phyloP scores from a whole-genome alignment of 1,140 invertebrate genomes.

The Penaeus indicus region DNA sequence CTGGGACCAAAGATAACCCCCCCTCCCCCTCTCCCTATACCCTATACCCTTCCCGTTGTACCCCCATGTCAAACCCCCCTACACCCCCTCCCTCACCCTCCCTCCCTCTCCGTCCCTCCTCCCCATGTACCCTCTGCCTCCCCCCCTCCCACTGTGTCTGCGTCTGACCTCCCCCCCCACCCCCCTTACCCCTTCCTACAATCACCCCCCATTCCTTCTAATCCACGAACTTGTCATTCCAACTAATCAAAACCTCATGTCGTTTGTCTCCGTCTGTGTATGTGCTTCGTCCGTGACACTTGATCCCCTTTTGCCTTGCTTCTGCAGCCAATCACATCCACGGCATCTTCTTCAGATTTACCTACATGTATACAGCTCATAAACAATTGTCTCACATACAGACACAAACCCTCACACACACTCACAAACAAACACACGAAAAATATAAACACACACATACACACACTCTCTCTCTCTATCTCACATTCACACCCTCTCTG shows the following conservation, averaged over 20 bases:
- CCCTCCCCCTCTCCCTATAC: not conserved
- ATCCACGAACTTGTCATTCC: not conserved
- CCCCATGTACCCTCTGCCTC: not conserved
- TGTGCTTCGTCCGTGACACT: not conserved
- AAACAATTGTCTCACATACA: no score
- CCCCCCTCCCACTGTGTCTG: not conserved
- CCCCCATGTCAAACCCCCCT: not conserved
- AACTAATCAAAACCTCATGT: not conserved
- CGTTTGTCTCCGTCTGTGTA: conserved; percentile 7
- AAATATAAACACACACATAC: no score
- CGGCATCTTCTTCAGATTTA: no score
- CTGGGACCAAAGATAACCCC: conserved; percentile 23
- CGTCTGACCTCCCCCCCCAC: not conserved
- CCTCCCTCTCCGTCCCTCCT: conserved; percentile 4
- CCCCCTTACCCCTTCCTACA: not conserved
- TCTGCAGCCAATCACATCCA: not conserved
- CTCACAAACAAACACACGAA: no score
- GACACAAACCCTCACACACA: no score
- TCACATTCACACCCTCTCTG: no score
- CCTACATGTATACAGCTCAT: no score
- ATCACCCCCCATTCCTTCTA: not conserved
- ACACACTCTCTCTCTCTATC: no score
- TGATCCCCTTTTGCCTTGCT: not conserved
- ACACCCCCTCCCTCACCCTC: not conserved
- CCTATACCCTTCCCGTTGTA: not conserved